Evolutionary conservation across 2,113 vertebrate genomes (phyloP).

Genomic region (Ammospiza nelsoni): DNA sequence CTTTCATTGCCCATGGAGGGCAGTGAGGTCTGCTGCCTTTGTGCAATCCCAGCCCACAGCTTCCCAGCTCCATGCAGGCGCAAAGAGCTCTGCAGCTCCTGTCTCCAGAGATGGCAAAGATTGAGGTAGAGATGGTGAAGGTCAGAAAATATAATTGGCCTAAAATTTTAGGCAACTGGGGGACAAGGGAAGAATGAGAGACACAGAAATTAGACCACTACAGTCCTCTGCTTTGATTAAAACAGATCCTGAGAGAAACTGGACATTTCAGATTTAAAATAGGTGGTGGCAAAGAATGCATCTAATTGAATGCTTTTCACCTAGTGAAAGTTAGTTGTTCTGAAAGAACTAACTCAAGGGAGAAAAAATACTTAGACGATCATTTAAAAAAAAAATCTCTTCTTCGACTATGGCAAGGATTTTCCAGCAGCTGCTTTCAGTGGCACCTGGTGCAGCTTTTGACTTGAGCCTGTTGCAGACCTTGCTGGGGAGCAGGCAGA

Average conservation of each 20-base stretch:
- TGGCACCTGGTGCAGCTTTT: conserved; percentile 7
- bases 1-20: not conserved
- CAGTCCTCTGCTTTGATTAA: not conserved
- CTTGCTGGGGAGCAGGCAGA: not conserved
- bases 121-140: not conserved
- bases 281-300: not conserved
- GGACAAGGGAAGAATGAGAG: not conserved
- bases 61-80: not conserved
- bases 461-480: not conserved
- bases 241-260: not conserved
- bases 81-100: not conserved
- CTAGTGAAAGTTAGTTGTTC: no score
- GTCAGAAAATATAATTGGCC: not conserved
- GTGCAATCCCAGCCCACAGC: not conserved
- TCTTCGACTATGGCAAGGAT: conserved; percentile 45
- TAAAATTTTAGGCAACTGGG: not conserved
- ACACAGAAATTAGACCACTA: not conserved
- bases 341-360: not conserved
- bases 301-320: conserved; percentile 10
- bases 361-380: not conserved
- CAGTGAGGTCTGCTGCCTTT: not conserved
- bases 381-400: not conserved
- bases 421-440: conserved; percentile 26
- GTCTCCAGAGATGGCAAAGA: not conserved
- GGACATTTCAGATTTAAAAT: not conserved